phyloP scores from a whole-genome alignment of 2,113 vertebrate species.

The Stercorarius parasiticus region DNA sequence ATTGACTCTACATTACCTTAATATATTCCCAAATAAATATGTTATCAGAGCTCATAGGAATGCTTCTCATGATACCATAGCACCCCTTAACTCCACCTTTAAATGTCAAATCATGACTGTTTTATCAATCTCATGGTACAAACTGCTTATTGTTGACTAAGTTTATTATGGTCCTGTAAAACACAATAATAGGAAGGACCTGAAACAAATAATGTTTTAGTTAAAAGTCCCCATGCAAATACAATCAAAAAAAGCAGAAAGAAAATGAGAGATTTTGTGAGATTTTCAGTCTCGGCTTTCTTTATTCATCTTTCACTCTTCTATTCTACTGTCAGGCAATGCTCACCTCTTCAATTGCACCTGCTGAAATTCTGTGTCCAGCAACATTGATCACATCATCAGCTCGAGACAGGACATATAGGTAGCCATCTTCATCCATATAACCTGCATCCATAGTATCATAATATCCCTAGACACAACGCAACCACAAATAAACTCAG shows the following conservation, averaged over 20 bases:
- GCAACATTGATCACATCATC: constrained; percentile 98
- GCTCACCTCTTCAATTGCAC: constrained; percentile 93
- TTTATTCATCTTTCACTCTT: background rate
- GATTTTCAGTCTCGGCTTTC: background rate
- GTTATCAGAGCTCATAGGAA: background rate
- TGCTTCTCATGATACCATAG: background rate
- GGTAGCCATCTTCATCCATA: constrained; percentile 88
- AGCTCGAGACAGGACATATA: constrained; percentile 93
- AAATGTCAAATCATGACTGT: background rate
- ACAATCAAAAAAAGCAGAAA: background rate
- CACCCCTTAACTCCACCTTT: background rate
- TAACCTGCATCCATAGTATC: constrained; percentile 98
- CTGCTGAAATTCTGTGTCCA: constrained; percentile 93
- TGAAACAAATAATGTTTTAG: background rate
- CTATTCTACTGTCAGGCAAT: background rate
- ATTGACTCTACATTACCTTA: background rate
- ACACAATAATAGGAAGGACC: background rate
- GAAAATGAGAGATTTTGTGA: background rate
- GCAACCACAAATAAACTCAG: background rate
- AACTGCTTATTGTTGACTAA: background rate
- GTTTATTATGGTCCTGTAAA: background rate
- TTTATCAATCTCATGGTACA: background rate
- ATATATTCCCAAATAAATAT: background rate
- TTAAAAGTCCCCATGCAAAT: background rate
- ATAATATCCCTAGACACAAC: constrained; percentile 85